Conservation (phyloP, 2,113 vertebrate genomes). For the Cyanoderma ruficeps region DNA sequence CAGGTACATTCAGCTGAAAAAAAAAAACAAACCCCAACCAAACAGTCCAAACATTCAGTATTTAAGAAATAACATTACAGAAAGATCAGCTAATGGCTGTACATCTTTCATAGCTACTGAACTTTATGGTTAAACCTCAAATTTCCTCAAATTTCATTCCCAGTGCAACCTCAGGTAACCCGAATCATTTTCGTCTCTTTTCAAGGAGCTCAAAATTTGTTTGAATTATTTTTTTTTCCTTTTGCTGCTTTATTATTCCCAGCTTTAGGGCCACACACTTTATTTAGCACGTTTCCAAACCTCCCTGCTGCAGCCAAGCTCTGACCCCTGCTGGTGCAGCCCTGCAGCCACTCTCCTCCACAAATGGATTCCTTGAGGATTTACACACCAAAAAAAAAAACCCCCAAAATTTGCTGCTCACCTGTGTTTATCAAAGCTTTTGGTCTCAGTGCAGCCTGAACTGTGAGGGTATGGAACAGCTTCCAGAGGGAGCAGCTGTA, state of each 20-base stretch:
- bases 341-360: neutral
- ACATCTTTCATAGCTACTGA: neutral
- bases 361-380: rapidly evolving
- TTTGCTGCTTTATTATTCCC: neutral
- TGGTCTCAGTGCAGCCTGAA: slow-evolving; percentile 78
- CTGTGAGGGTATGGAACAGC: slow-evolving; percentile 87
- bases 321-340: slow-evolving; percentile 59
- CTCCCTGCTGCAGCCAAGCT: neutral
- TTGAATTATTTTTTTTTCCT: neutral
- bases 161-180: neutral
- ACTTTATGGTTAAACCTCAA: neutral
- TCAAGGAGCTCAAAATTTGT: neutral
- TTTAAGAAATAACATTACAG: neutral
- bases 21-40: neutral
- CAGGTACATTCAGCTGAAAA: neutral
- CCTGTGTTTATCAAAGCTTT: slow-evolving; percentile 83
- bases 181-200: neutral
- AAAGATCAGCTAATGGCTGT: neutral
- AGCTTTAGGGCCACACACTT: neutral
- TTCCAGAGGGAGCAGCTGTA: slow-evolving; percentile 95
- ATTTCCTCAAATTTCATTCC: neutral
- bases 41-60: neutral
- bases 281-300: neutral
- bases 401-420: slow-evolving; percentile 28
- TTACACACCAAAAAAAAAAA: neutral